phyloP scores from a whole-genome alignment of 2,113 vertebrate species.

The Grallaria varia region DNA sequence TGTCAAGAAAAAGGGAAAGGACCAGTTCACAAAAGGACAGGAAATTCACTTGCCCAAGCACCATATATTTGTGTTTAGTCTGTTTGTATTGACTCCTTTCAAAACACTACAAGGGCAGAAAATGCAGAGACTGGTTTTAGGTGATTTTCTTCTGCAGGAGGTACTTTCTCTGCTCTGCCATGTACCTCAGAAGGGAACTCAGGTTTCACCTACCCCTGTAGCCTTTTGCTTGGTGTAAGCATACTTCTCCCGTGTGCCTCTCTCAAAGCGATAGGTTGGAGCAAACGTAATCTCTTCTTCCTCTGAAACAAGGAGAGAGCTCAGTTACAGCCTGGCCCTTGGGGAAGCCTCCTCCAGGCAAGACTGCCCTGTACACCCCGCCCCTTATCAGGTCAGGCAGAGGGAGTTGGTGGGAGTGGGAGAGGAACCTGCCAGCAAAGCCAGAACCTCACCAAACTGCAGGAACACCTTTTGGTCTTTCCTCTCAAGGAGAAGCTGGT shows the following conservation, averaged over 20 bases:
- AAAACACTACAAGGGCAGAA: not conserved
- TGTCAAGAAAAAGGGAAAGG: constrained; percentile 18
- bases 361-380: not conserved
- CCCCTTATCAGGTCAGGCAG: not conserved
- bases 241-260: constrained; percentile 88
- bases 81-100: not conserved
- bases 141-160: not conserved
- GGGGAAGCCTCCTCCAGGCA: not conserved
- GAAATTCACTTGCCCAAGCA: not conserved
- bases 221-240: constrained; percentile 97
- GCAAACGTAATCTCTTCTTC: constrained; percentile 97
- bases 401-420: not conserved
- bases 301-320: constrained; percentile 72
- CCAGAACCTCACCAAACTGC: constrained; percentile 83
- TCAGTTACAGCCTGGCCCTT: not conserved
- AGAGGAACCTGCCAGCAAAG: not conserved
- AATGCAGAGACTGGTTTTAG: not conserved
- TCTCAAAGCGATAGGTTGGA: constrained; percentile 94
- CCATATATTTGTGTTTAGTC: not conserved
- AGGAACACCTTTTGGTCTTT: constrained; percentile 88
- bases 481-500: constrained; percentile 89
- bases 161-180: not conserved
- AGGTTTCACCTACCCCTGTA: constrained; percentile 84
- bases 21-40: not conserved
- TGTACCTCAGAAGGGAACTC: not conserved